A percentile compares a stretch with the other conserved stretches of the same genome.
These are phyloP conservation scores for Gnatocerus cornutus DNA, from an alignment of 2,888 invertebrate genomes.

Conservation along the genomic window DNA sequence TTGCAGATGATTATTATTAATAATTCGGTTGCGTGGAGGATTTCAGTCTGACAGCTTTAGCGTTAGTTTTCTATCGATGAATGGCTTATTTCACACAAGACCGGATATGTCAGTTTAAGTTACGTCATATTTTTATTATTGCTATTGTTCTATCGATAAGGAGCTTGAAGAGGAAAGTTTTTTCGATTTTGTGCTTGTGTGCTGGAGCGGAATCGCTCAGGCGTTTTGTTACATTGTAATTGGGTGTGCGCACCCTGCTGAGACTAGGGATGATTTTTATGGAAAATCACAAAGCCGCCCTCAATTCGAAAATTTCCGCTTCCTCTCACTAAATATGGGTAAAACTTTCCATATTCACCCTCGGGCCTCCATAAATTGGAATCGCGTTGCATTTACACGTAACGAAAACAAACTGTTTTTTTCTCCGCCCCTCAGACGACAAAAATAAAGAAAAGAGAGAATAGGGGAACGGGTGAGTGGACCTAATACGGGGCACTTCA, in stretches of 20 bases:
- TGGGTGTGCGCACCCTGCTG: slow-evolving; percentile 5
- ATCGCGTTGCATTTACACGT: slow-evolving; percentile 2
- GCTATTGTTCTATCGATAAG: slow-evolving; percentile 43
- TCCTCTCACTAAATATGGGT: not conserved
- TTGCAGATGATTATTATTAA: slow-evolving; percentile 23
- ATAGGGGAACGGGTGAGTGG: not conserved
- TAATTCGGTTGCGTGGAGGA: slow-evolving; percentile 8
- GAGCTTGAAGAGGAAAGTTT: not conserved
- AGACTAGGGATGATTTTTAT: slow-evolving; percentile 4
- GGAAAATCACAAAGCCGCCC: not conserved
- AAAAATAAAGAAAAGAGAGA: not conserved
- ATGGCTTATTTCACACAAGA: slow-evolving; percentile 58
- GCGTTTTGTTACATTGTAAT: slow-evolving; percentile 39
- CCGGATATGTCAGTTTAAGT: slow-evolving; percentile 62
- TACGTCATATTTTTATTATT: slow-evolving; percentile 59
- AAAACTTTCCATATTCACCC: slow-evolving; percentile 5
- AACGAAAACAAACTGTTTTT: slow-evolving; percentile 12
- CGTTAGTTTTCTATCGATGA: slow-evolving; percentile 59
- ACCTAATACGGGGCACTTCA: slow-evolving; percentile 27
- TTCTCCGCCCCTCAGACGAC: not conserved
- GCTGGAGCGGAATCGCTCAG: slow-evolving; percentile 24
- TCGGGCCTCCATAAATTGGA: not conserved
- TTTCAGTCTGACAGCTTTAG: slow-evolving; percentile 58
- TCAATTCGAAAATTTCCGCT: slow-evolving; percentile 10
- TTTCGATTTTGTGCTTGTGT: slow-evolving; percentile 19